Conservation (phyloP, 2,888 invertebrate genomes). For the Caenorhabditis sulstoni region DNA sequence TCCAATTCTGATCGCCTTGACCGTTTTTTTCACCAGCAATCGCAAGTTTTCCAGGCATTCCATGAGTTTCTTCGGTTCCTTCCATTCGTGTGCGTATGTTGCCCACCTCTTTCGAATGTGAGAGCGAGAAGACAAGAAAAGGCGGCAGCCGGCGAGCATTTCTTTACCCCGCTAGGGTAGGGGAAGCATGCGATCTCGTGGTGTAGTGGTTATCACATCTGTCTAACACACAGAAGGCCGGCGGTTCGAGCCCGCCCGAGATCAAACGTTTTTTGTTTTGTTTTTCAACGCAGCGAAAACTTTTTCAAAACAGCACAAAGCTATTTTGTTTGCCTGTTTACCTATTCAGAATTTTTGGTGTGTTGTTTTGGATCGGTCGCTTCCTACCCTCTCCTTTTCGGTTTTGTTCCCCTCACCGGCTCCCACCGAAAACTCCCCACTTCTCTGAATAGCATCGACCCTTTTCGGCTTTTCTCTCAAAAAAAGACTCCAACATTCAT, state of each 20-base stretch:
- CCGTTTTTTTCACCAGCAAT: too few relatives aligned
- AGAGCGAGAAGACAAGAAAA: too few relatives aligned
- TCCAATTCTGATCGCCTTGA: too few relatives aligned
- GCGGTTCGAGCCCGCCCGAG: conserved; percentile 79
- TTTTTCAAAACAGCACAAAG: background rate
- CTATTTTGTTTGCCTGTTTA: background rate
- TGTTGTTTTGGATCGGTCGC: too few relatives aligned
- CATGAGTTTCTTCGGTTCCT: too few relatives aligned
- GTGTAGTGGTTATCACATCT: conserved; percentile 79
- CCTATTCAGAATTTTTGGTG: conserved; percentile 17
- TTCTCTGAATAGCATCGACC: conserved; percentile 6
- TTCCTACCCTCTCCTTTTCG: conserved; percentile 12
- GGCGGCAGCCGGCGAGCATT: too few relatives aligned
- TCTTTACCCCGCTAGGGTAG: too few relatives aligned
- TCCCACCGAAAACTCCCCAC: background rate
- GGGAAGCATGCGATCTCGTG: conserved; percentile 65
- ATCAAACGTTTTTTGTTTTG: conserved; percentile 61
- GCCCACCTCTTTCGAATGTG: too few relatives aligned
- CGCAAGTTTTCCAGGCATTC: too few relatives aligned
- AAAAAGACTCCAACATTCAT: conserved; percentile 19
- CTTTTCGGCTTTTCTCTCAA: conserved; percentile 10
- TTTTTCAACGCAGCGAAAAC: background rate
- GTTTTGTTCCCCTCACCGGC: background rate
- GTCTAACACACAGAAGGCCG: conserved; percentile 80
- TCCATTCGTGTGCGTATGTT: too few relatives aligned